A percentile compares a stretch with the other conserved stretches of the same genome.
These are phyloP conservation scores for Clepsis dumicolana DNA, from an alignment of 2,888 invertebrate genomes.

Conservation along the genomic window DNA sequence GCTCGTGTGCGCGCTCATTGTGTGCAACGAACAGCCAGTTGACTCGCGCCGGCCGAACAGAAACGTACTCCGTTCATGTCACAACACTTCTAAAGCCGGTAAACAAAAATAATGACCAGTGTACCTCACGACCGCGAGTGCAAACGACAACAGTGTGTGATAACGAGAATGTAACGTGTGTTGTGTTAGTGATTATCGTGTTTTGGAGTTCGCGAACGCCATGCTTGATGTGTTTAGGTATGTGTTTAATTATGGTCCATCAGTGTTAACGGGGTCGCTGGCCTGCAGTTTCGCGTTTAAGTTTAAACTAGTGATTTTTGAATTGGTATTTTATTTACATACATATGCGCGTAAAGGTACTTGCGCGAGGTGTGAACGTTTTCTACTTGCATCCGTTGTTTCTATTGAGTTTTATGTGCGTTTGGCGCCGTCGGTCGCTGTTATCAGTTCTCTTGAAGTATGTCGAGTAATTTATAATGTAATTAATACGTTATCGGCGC, in stretches of 20 bases:
- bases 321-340: slow-evolving; percentile 65
- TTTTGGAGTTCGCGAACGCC: slow-evolving; percentile 77
- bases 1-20: slow-evolving; percentile 43
- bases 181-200: slow-evolving; percentile 80
- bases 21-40: slow-evolving; percentile 57
- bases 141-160: slow-evolving; percentile 83
- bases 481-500: slow-evolving; percentile 80
- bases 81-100: slow-evolving; percentile 71
- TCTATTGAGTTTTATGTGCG: slow-evolving; percentile 63
- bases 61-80: slow-evolving; percentile 56
- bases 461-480: slow-evolving; percentile 82
- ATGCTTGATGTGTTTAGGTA: slow-evolving; percentile 83
- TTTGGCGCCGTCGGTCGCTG: slow-evolving; percentile 66
- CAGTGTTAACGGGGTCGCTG: slow-evolving; percentile 75
- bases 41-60: slow-evolving; percentile 74
- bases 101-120: slow-evolving; percentile 83
- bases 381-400: slow-evolving; percentile 63
- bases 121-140: slow-evolving; percentile 82
- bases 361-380: slow-evolving; percentile 41
- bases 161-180: slow-evolving; percentile 82
- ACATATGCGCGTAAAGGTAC: slow-evolving; percentile 30
- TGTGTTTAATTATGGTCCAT: slow-evolving; percentile 84
- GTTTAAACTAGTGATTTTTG: slow-evolving; percentile 57
- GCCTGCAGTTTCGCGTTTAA: slow-evolving; percentile 72
- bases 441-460: slow-evolving; percentile 78